Percentiles rank a stretch among this genome's conserved stretches.
Conservation (phyloP, 2,888 invertebrate species). For the Drosophila glabriapex region DNA sequence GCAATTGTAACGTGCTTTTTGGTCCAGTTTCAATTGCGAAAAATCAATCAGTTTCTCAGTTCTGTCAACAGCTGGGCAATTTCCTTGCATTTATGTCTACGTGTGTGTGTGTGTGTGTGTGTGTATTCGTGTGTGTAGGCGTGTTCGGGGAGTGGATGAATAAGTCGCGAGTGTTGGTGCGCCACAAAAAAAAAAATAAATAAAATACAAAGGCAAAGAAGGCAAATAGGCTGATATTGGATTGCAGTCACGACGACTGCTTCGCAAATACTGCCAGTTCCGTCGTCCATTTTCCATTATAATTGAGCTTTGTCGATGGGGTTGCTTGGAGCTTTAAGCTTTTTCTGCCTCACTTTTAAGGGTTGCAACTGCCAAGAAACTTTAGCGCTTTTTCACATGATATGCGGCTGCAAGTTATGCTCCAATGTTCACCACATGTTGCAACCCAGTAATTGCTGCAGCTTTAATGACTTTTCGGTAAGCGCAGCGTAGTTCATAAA, state of each 20-base stretch:
- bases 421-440: background rate
- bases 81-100: slow-evolving; percentile 31
- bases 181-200: slow-evolving; percentile 15
- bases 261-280: slow-evolving; percentile 53
- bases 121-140: slow-evolving; percentile 13
- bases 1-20: slow-evolving; percentile 1
- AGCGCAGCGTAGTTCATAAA: background rate
- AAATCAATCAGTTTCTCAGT: slow-evolving; percentile 66
- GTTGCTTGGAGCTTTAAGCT: slow-evolving; percentile 36
- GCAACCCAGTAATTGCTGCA: background rate
- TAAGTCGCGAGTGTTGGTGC: slow-evolving; percentile 3
- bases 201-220: background rate
- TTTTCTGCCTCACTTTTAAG: slow-evolving; percentile 6
- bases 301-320: slow-evolving; percentile 22
- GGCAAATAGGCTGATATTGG: background rate
- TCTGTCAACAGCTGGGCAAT: slow-evolving; percentile 66
- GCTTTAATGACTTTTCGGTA: background rate
- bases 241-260: slow-evolving; percentile 43
- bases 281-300: background rate
- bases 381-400: background rate
- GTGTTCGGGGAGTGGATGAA: slow-evolving; percentile 16
- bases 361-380: slow-evolving; percentile 24
- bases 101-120: slow-evolving; percentile 8
- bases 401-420: background rate
- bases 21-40: slow-evolving; percentile 41